Base-by-base conservation (phyloP, 2,797 vertebrate genomes). In the Leptoclinus maculatus region DNA sequence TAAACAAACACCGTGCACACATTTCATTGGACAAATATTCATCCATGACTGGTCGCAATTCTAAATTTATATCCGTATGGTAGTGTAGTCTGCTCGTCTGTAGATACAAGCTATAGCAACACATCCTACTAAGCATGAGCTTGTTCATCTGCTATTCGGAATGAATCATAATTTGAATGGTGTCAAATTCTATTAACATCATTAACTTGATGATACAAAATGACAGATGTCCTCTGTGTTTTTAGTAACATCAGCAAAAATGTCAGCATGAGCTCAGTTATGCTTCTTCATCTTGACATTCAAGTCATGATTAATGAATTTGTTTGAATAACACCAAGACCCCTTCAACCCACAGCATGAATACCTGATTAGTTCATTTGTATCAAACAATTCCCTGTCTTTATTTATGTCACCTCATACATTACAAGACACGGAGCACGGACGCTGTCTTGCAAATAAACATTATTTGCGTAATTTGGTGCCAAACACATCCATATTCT, bases 261-360 rank as follows among this genome's bases (percentile, higher is more conserved):
- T 47, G 38, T 73, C 60, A 76, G 32, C 38, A 32, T 38, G 25
- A 39, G 12, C 32, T 80, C 64, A 39, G 43, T 63, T 41, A 13
- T 75, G 64, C 23, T 34, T 69, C 63, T 80, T 57, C 36, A 39
- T 47, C 69, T 17, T 76, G 82, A 84, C 71, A 56, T 66, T 25
- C 51, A 60, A 25, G 57, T 66, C 36, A 60, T 84, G 85, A 89
- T 85, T 83, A 76, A 93, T 93, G 69, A 63, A 75, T 90, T 83
- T 92, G 88, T 91, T 89, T 92, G 80, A 92, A 76, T 87, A 92
- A 90, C 87, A 84, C 67, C 1, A 39, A 32, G 64, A 77, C 72
- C 79, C 81, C 74, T 87, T 86, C 80, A 86, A 86, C 82, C 83
- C 62, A 29, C 67, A 71, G 66, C 59, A 74, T 79, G 77, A 85